Percentiles rank a stretch among this genome's conserved stretches.
Evolutionary conservation across 1,140 invertebrate genomes (phyloP).

Genomic region (Bombus affinis): DNA sequence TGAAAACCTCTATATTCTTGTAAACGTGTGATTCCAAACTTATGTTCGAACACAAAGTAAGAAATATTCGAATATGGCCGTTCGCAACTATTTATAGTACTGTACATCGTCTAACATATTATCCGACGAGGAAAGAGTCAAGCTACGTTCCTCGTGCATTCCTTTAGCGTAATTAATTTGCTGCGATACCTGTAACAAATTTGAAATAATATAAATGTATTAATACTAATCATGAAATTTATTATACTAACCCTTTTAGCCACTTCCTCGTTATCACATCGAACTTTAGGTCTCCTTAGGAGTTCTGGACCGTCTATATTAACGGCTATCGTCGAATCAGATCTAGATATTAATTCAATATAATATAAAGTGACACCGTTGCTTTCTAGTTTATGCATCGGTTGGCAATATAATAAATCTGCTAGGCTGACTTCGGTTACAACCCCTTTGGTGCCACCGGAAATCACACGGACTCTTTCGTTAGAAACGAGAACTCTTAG

Average conservation of each 20-base stretch:
- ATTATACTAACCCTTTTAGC: slow-evolving; percentile 88
- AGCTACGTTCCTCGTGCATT: slow-evolving; percentile 89
- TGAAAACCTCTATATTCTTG: not conserved
- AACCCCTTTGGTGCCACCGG: slow-evolving; percentile 78
- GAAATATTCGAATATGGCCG: not conserved
- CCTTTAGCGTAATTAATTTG: slow-evolving; percentile 94
- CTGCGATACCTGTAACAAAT: slow-evolving; percentile 83
- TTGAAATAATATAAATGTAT: not conserved
- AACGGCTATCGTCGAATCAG: slow-evolving; percentile 80
- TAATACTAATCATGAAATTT: slow-evolving; percentile 1
- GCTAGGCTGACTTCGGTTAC: slow-evolving; percentile 79
- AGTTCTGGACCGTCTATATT: slow-evolving; percentile 81
- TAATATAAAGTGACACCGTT: slow-evolving; percentile 85
- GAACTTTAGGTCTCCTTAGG: slow-evolving; percentile 89
- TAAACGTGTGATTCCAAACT: not conserved
- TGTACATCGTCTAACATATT: slow-evolving; percentile 81
- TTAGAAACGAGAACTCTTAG: slow-evolving; percentile 89
- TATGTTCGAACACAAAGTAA: slow-evolving; percentile 6
- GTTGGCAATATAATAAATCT: slow-evolving; percentile 85
- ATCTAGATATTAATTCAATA: slow-evolving; percentile 89
- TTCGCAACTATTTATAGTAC: slow-evolving; percentile 76
- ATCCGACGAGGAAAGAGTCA: slow-evolving; percentile 80
- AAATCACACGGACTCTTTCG: slow-evolving; percentile 79
- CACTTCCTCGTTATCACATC: slow-evolving; percentile 90
- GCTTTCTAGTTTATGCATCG: slow-evolving; percentile 82